Evolutionary conservation across 2,888 invertebrate genomes (phyloP), one percentile per base, ranked within the genome.

Genomic region (Spisula solida): DNA sequence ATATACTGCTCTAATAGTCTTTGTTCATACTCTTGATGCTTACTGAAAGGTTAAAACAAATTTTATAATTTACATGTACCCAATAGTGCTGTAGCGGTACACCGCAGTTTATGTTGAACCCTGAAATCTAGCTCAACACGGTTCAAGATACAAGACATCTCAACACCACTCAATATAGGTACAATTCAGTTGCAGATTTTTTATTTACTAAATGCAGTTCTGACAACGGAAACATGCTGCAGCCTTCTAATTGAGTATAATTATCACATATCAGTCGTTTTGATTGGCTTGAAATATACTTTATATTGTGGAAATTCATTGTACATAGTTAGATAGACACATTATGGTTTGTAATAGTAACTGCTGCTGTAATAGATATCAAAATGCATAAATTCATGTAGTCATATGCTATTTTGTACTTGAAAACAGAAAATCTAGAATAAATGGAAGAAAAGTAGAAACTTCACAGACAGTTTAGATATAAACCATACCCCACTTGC

Each of bases 401-500:
- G 41, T 41, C 41, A 41, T 41, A 41, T 41, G 8, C 41, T 41
- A 41, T 8, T 41, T 2, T 41, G 41, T 41, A 41, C 2, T 41
- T 41, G 41, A 2, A 41, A 41, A 5, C 41, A 41, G 41, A 41
- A 41, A 41, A 41, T 41, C 41, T 41, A 41, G 4, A 41, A 41
- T 41, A 8, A 5, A 5, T 41, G 41, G 2, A 8, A 41, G 8
- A 41, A 41, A 41, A n/a, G n/a, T n/a, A n/a, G 41, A 8, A 41
- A 41, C 41, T 5, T 8, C 41, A 41, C 41, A 41, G 41, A 41
- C 51, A 51, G 4, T 51, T 16, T 1, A 51, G 14, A 51, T 16
- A 51, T 31, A 18, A 66, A 18, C 90, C 94, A 86, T 93, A 96
- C 96, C 99, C 99, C 96, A 98, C 98, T 97, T 99, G 99, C 99